A percentile compares a stretch with the other conserved stretches of the same genome.
These are phyloP conservation scores for Aphrophora alni DNA, from an alignment of 2,888 invertebrate species.

Conservation along the genomic window DNA sequence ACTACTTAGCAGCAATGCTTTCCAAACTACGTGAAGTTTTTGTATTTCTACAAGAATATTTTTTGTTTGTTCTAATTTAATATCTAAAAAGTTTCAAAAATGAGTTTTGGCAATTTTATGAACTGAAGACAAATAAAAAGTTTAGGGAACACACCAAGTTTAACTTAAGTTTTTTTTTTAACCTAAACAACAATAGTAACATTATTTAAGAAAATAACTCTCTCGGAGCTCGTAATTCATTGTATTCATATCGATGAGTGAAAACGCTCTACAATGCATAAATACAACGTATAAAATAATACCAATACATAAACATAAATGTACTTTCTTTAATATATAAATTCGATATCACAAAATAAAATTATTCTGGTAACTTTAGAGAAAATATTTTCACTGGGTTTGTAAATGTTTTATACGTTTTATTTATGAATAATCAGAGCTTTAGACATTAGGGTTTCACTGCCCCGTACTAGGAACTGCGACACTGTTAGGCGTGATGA, in stretches of 20 bases:
- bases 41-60: not conserved
- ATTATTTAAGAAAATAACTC: not conserved
- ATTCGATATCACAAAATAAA: constrained; percentile 38
- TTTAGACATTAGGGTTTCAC: constrained; percentile 34
- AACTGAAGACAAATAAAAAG: not conserved
- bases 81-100: not conserved
- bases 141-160: not conserved
- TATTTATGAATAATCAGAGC: not conserved
- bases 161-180: not conserved
- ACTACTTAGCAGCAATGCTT: not conserved
- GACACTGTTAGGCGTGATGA: constrained; percentile 41
- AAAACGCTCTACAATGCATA: not conserved
- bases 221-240: not conserved
- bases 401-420: not conserved
- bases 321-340: constrained; percentile 9
- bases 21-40: not conserved
- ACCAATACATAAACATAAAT: not conserved
- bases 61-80: not conserved
- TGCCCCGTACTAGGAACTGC: constrained; percentile 49
- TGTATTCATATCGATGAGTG: not conserved
- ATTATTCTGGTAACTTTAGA: constrained; percentile 36
- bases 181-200: not conserved
- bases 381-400: not conserved
- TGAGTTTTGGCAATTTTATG: not conserved
- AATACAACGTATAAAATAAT: not conserved